These are phyloP conservation scores for Protonemura montana DNA, from an alignment of 2,888 invertebrate genomes.

Conservation along the genomic window DNA sequence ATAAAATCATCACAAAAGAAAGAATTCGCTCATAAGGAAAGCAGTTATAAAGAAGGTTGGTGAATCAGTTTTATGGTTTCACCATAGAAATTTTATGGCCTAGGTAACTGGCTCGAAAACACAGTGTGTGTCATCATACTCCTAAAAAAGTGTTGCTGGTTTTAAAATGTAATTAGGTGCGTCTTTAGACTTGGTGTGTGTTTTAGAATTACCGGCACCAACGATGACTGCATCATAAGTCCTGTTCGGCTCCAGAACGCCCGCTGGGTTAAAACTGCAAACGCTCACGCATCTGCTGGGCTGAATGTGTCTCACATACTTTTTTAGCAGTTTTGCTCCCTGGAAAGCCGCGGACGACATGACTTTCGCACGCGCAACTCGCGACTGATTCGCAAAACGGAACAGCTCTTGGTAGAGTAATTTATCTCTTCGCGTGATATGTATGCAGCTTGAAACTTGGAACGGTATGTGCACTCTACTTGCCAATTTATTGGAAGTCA, in stretches of 20 bases:
- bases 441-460: neutral
- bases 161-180: neutral
- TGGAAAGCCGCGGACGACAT: neutral
- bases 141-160: no score
- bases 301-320: neutral
- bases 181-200: neutral
- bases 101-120: no score
- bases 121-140: no score
- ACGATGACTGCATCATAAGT: conserved; percentile 31
- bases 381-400: neutral
- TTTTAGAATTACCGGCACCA: conserved; percentile 22
- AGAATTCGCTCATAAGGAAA: no score
- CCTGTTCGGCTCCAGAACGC: neutral
- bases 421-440: neutral
- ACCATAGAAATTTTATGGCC: no score
- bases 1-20: no score
- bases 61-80: no score
- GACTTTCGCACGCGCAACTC: neutral
- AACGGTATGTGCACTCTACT: neutral
- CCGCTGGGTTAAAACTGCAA: neutral
- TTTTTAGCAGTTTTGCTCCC: neutral
- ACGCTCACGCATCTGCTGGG: neutral
- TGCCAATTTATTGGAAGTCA: neutral
- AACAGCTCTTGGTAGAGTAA: neutral
- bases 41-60: no score